Evolutionary conservation across 37 sponge, comb jelly and placozoan species (phyloP).

Genomic region (Petrosia ficiformis): DNA sequence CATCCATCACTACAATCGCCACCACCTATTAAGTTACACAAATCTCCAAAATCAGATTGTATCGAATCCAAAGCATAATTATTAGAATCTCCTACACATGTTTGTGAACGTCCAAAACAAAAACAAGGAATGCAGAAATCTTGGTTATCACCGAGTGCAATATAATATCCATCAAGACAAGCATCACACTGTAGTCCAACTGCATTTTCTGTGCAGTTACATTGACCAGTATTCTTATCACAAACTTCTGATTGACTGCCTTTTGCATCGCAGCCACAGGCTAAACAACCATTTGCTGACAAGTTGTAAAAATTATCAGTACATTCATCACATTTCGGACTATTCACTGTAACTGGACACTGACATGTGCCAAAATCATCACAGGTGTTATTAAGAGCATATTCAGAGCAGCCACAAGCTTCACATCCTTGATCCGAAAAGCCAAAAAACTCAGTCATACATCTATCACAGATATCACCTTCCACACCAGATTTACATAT

Average conservation of each 20-base stretch:
- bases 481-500: constrained; percentile 59
- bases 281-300: constrained; percentile 11
- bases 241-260: constrained; percentile 33
- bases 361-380: constrained; percentile 53
- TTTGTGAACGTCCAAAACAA: neutral
- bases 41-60: constrained; percentile 17
- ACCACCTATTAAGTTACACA: constrained; percentile 9
- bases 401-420: constrained; percentile 55
- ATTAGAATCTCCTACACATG: constrained; percentile 9
- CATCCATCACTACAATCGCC: constrained; percentile 49
- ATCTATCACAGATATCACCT: constrained; percentile 41
- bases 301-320: constrained; percentile 42
- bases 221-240: constrained; percentile 58
- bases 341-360: constrained; percentile 41
- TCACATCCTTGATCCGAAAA: constrained; percentile 46
- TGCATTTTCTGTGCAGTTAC: constrained; percentile 58
- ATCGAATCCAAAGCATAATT: constrained; percentile 10
- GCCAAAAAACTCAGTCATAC: constrained; percentile 47
- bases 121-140: constrained; percentile 40
- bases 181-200: constrained; percentile 55
- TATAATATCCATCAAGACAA: constrained; percentile 47
- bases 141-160: constrained; percentile 17
- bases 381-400: constrained; percentile 43
- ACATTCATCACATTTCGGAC: constrained; percentile 47
- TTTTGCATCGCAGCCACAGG: constrained; percentile 43